Conservation (phyloP, 2,888 invertebrate species). For the Taenaris catops region DNA sequence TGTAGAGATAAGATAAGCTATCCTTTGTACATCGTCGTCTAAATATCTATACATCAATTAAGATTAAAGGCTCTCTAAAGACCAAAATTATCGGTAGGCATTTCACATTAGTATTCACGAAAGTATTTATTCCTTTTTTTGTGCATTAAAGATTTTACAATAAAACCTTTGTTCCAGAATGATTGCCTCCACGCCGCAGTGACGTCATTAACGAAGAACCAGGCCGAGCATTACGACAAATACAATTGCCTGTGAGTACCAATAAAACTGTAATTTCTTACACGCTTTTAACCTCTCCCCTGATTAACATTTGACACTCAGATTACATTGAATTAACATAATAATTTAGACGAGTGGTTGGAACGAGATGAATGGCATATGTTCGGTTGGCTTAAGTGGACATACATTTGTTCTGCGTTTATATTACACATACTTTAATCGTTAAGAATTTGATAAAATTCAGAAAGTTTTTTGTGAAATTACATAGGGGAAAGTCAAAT, state of each 20-base stretch:
- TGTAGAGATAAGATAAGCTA: no score
- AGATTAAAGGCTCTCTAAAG: no score
- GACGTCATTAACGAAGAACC: conserved; percentile 82
- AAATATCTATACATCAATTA: no score
- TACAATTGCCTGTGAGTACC: conserved; percentile 81
- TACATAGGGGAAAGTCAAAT: no score
- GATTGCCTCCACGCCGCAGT: conserved; percentile 84
- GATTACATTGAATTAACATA: conserved; percentile 30
- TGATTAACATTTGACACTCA: conserved; percentile 39
- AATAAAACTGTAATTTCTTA: conserved; percentile 17
- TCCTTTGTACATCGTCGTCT: no score
- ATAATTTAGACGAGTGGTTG: conserved; percentile 8
- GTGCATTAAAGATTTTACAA: conserved; percentile 2
- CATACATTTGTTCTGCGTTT: no score
- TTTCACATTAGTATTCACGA: no score
- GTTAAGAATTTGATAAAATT: no score
- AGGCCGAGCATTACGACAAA: conserved; percentile 75
- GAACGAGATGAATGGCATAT: background rate
- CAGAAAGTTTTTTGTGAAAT: no score
- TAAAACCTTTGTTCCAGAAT: conserved; percentile 61
- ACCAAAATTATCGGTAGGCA: no score
- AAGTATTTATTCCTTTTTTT: background rate
- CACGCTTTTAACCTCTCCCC: conserved; percentile 24
- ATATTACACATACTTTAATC: no score
- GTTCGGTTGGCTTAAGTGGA: no score